Base-by-base conservation (phyloP, 2,888 invertebrate genomes). In the Nebria salina region DNA sequence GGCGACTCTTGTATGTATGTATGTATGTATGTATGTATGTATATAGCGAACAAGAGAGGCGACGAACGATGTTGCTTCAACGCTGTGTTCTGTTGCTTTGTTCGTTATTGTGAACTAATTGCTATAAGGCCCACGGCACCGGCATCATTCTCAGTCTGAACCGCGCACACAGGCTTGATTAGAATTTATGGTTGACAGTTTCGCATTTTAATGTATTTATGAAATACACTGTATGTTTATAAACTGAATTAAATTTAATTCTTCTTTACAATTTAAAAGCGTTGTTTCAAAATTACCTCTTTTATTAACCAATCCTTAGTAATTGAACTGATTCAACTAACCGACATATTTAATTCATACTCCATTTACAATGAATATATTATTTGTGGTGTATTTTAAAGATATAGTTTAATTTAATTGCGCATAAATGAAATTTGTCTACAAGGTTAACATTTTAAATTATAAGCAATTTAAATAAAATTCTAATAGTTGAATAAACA, bases 191-290 rank as follows among this genome's bases (percentile, higher is more conserved):
- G 72, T 43, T 64, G 54, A 34, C 65, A 68, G 80, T 75, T 81
- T 81, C 65, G 80, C 75, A 75, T 81, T 81, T 81, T 81, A 81
- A 75, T 65, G 80, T 75, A 13, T 54, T 34, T 34, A 54, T 54
- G 13, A 13, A 54, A 54, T 54, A 54, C 54, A 54, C 54, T 54
- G 54, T 54, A 13, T 54, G 54, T 54, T 13, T 54, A 54, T 66
- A 81, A 25, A 81, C 72, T 64, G 80, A 81, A 81, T 81, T 81
- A 81, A 81, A 42, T 81, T 81, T 81, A 81, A 75, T 81, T 54
- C 54, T 54, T 54, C 54, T 54, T 54, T 54, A 11, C 54, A 34
- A 4, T 34, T 6, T 13, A 8, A 54, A 54, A 54, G 54, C 54
- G 6, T 54, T 54, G 54, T 54, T 54, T 54, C 13, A 54, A 54